Conservation (phyloP, 2,888 invertebrate genomes). For the Andrena dorsata region DNA sequence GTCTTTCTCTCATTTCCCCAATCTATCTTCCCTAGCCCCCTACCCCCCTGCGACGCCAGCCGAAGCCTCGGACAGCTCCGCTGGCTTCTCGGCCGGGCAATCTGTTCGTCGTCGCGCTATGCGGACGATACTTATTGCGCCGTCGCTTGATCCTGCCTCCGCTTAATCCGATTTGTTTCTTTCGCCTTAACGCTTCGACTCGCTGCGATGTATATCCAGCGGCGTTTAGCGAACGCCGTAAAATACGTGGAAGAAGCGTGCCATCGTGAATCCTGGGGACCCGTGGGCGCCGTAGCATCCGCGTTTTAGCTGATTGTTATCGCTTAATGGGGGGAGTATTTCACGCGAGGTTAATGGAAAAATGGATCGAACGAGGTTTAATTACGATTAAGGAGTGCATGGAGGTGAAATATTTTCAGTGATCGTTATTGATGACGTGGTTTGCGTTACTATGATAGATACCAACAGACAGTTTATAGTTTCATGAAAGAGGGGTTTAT, state of each 20-base stretch:
- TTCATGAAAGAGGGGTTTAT: no score
- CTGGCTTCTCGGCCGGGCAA: constrained; percentile 36
- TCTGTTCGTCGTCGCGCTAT: constrained; percentile 56
- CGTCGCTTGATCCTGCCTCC: constrained; percentile 53
- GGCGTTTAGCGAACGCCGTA: constrained; percentile 1
- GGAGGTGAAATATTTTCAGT: no score
- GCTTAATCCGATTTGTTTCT: constrained; percentile 73
- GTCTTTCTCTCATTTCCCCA: constrained; percentile 70
- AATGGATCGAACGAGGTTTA: background rate
- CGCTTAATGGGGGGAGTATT: background rate
- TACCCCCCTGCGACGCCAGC: background rate
- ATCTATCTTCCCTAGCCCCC: constrained; percentile 38
- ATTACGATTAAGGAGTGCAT: no score
- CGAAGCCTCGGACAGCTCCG: constrained; percentile 30
- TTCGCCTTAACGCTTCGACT: constrained; percentile 36
- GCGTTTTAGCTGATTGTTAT: constrained; percentile 34
- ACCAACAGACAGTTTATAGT: no score
- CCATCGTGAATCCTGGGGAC: background rate
- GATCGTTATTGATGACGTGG: no score
- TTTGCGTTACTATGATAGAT: no score
- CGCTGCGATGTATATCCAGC: background rate
- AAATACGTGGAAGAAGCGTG: background rate
- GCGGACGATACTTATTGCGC: constrained; percentile 77
- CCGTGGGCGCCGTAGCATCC: background rate
- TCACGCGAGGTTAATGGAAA: background rate